phyloP scores from a whole-genome alignment of 2,797 vertebrate species.

The Kryptopterus vitreolus region DNA sequence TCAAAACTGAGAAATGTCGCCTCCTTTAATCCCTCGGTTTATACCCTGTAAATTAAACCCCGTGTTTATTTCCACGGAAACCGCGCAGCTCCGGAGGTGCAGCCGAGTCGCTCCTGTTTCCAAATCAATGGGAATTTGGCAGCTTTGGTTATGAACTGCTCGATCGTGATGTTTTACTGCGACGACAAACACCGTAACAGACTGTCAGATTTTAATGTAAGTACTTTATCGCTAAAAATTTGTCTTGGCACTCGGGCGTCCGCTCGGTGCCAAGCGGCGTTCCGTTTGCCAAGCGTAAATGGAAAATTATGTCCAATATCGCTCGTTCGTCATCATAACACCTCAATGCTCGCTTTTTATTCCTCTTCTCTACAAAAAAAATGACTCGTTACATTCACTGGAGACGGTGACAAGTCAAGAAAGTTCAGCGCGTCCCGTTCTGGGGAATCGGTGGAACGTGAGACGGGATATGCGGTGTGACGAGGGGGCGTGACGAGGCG shows the following conservation, averaged over 20 bases:
- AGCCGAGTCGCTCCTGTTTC: neutral
- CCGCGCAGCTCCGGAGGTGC: neutral
- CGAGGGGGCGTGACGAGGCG: too few species aligned
- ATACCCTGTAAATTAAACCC: neutral
- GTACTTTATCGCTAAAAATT: constrained; percentile 2
- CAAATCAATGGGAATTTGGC: neutral
- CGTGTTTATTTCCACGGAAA: neutral
- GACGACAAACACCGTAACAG: neutral
- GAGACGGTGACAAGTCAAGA: neutral
- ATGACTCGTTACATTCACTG: neutral
- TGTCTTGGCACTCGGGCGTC: constrained; percentile 13
- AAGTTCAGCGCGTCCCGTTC: neutral
- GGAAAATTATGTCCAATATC: constrained; percentile 23
- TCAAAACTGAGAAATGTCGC: neutral
- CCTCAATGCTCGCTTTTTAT: neutral
- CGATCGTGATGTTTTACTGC: neutral
- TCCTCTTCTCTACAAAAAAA: neutral
- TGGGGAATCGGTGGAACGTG: neutral
- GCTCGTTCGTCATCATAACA: neutral
- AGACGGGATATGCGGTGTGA: neutral
- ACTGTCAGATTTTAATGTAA: constrained; percentile 17
- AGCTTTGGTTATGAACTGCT: constrained; percentile 6
- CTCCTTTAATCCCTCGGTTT: neutral
- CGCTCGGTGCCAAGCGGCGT: neutral
- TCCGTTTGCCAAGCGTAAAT: constrained; percentile 29